Base-by-base conservation (phyloP, 1,140 invertebrate species). In the Eumeta japonica region DNA sequence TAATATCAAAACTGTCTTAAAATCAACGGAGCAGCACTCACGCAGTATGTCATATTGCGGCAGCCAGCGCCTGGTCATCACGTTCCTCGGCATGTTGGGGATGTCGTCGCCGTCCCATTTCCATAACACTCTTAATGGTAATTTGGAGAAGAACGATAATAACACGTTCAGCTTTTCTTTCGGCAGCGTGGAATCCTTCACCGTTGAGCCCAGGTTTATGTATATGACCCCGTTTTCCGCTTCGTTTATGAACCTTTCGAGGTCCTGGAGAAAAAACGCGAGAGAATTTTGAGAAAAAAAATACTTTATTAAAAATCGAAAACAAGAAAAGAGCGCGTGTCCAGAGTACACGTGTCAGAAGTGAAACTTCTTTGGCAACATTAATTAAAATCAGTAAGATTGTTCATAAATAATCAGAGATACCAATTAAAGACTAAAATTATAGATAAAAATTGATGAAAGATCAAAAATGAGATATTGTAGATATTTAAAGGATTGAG, bases 41-140 rank as follows among this genome's bases (percentile, higher is more conserved):
- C 83, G 77, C 45, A 85, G 60, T 43, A 84, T 68, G 55, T 81
- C 78, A 46, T 79, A 72, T 58, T 86, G 84, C 2, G 83, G 79
- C 7, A 85, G 54, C 84, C 84, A 86, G 46, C 75, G 67, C 40
- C 75, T 63, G 16, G 78, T 72, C 52, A 77, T 75, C 36, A 86
- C 75, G 56, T 86, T 86, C 37, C 67, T 60, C 12, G 82, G 79
- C 41, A 78, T 44, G 24, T 71, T 66, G n/a, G 67, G 51, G 55
- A 71, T 47, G 36, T 33, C 57, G 41, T 45, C 71, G 51, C 58
- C 75, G 55, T 79, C 82, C 79, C 65, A 84, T 75, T 79, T 83
- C 80, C 66, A 83, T 12, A 82, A 46, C 18, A 82, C 63, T 46
- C 72, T 63, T 35, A 79, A 63, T 32, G 74, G 70, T 38, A 82